Percentiles rank a stretch among this genome's conserved stretches.
These are phyloP conservation scores for Cossypha heuglini DNA, from an alignment of 2,797 vertebrate genomes.

Conservation along the genomic window DNA sequence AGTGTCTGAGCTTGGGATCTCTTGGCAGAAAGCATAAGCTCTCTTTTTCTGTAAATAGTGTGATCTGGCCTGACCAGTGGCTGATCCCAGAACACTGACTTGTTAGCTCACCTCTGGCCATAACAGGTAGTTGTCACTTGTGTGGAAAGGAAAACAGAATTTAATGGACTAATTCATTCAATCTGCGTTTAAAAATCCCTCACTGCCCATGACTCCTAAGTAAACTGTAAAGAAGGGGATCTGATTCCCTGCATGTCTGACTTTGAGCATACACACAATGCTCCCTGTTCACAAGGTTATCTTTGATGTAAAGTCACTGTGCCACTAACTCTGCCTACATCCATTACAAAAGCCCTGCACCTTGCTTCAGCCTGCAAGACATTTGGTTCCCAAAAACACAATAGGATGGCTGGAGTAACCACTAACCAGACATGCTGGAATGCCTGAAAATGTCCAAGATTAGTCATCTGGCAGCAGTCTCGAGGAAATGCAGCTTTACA, in stretches of 20 bases:
- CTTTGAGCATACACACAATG: background rate
- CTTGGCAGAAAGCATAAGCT: background rate
- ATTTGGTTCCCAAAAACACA: conserved; percentile 30
- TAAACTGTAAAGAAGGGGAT: background rate
- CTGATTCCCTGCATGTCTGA: background rate
- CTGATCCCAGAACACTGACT: background rate
- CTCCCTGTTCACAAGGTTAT: background rate
- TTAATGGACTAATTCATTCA: conserved; percentile 21
- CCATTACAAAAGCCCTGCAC: background rate
- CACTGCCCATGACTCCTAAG: background rate
- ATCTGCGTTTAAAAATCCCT: background rate
- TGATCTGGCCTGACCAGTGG: background rate
- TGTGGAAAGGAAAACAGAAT: conserved; percentile 8
- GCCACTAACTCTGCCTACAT: background rate
- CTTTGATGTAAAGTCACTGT: background rate
- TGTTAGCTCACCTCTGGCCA: background rate
- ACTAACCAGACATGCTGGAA: conserved; percentile 60
- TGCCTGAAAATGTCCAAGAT: conserved; percentile 54
- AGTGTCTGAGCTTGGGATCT: background rate
- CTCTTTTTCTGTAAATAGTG: background rate
- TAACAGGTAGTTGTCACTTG: background rate
- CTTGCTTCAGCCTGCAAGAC: conserved; percentile 12
- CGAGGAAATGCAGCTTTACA: conserved; percentile 26
- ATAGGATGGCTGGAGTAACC: conserved; percentile 30
- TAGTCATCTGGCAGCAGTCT: conserved; percentile 39